Percentiles rank a stretch among this genome's conserved stretches.
These are phyloP conservation scores for Meteorus colon DNA, from an alignment of 2,888 invertebrate species.

Conservation along the genomic window DNA sequence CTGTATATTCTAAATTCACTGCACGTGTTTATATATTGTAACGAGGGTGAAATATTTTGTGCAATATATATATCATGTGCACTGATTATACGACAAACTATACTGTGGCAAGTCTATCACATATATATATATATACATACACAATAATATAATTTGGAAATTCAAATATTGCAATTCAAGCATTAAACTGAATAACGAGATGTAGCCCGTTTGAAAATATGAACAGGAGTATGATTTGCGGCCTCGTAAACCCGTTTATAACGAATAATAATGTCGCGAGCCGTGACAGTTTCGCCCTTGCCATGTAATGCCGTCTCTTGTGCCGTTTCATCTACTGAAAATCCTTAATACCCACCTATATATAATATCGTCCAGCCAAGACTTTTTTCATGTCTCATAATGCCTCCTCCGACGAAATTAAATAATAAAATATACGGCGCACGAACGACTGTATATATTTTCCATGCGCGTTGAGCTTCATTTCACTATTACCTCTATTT, in stretches of 20 bases:
- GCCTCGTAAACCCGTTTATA: slow-evolving; percentile 73
- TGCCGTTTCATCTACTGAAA: slow-evolving; percentile 38
- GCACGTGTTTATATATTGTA: slow-evolving; percentile 28
- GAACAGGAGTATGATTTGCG: slow-evolving; percentile 73
- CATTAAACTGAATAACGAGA: slow-evolving; percentile 73
- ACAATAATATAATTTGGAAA: slow-evolving; percentile 61
- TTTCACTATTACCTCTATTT: not conserved
- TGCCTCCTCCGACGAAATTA: slow-evolving; percentile 68
- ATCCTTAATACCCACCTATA: slow-evolving; percentile 29
- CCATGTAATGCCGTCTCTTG: slow-evolving; percentile 20
- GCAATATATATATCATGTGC: slow-evolving; percentile 30
- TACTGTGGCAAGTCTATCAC: not conserved
- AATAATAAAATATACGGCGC: slow-evolving; percentile 71
- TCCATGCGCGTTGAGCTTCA: slow-evolving; percentile 30
- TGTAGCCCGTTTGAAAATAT: slow-evolving; percentile 71
- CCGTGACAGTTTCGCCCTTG: slow-evolving; percentile 50
- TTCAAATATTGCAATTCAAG: slow-evolving; percentile 69
- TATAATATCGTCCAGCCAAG: slow-evolving; percentile 67
- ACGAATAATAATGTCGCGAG: slow-evolving; percentile 73
- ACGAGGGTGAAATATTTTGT: slow-evolving; percentile 25
- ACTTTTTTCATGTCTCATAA: slow-evolving; percentile 71
- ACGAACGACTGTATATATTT: slow-evolving; percentile 35
- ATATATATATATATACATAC: not conserved
- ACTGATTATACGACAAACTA: not conserved
- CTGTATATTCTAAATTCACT: slow-evolving; percentile 19